These are phyloP conservation scores for Temnothorax nylanderi DNA, from an alignment of 1,140 invertebrate genomes.

Conservation along the genomic window DNA sequence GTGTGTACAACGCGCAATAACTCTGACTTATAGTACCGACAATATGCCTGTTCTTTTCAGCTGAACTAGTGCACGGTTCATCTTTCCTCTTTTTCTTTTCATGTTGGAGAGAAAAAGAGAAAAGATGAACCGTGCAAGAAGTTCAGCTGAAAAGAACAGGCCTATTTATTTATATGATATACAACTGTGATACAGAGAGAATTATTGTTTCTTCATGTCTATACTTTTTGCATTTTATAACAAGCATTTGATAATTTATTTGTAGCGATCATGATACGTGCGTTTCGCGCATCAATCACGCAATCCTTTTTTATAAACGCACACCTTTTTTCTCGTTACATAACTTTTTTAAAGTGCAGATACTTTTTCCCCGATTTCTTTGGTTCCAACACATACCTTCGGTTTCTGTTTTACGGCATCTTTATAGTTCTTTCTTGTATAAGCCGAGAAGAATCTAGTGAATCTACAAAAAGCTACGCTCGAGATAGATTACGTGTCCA, in stretches of 20 bases:
- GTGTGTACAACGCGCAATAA: background rate
- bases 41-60: too few relatives aligned
- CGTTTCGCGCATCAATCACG: background rate
- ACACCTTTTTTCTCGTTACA: background rate
- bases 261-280: background rate
- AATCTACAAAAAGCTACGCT: background rate
- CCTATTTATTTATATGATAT: background rate
- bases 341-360: background rate
- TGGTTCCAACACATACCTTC: background rate
- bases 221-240: conserved; percentile 6
- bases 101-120: too few relatives aligned
- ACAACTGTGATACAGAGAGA: background rate
- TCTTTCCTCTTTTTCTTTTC: too few relatives aligned
- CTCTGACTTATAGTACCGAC: background rate
- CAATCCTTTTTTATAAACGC: background rate
- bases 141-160: too few relatives aligned
- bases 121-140: too few relatives aligned
- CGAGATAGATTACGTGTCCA: background rate
- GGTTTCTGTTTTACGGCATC: background rate
- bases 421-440: background rate
- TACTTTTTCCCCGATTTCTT: background rate
- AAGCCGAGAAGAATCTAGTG: background rate
- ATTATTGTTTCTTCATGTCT: background rate
- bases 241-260: conserved; percentile 35
- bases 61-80: too few relatives aligned